Conservation (phyloP, 2,888 invertebrate species). For the Nomada goodeniana region DNA sequence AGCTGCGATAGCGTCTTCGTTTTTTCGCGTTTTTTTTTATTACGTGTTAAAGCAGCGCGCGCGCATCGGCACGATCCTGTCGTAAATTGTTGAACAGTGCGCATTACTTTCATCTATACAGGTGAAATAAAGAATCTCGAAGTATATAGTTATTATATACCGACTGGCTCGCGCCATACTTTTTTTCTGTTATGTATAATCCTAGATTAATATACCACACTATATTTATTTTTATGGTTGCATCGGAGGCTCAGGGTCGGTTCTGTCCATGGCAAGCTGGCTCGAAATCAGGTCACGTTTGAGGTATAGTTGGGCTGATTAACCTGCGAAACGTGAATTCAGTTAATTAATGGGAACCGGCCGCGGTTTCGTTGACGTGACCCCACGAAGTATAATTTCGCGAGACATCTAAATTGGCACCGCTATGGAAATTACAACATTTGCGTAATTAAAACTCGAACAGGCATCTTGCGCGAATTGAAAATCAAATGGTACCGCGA, state of each 20-base stretch:
- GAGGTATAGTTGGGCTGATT: constrained; percentile 71
- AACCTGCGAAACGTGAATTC: constrained; percentile 66
- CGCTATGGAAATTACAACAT: no score
- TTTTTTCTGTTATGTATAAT: constrained; percentile 66
- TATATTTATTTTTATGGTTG: constrained; percentile 74
- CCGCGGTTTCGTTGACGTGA: no score
- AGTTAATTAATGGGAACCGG: constrained; percentile 1
- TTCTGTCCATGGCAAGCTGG: constrained; percentile 79
- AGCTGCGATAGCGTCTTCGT: constrained; percentile 58
- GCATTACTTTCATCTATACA: constrained; percentile 69
- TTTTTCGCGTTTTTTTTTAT: constrained; percentile 57
- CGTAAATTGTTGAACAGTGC: constrained; percentile 67
- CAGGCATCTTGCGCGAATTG: no score
- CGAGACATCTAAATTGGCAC: no score
- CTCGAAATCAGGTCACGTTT: constrained; percentile 78
- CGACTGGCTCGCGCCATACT: constrained; percentile 58
- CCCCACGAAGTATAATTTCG: no score
- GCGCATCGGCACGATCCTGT: constrained; percentile 67
- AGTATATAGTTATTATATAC: constrained; percentile 71
- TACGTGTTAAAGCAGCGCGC: constrained; percentile 62
- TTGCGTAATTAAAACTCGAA: no score
- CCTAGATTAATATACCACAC: constrained; percentile 76
- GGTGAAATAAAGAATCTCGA: constrained; percentile 65
- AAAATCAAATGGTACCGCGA: no score
- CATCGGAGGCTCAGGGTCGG: constrained; percentile 76